These are phyloP conservation scores for Setipinna tenuifilis DNA, from an alignment of 2,797 vertebrate genomes.

Conservation along the genomic window DNA sequence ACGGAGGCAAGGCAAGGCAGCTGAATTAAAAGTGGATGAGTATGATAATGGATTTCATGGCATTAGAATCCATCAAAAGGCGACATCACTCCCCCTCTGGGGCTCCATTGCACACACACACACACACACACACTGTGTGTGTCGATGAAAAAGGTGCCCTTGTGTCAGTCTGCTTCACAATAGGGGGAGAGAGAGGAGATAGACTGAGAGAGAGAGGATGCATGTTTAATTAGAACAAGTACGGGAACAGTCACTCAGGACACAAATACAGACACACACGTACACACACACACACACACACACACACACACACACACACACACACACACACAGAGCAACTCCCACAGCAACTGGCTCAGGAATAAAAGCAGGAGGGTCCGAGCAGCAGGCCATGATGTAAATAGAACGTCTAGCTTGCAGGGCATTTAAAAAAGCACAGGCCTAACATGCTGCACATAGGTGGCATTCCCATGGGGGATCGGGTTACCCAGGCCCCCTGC, in stretches of 20 bases:
- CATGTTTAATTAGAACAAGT: neutral
- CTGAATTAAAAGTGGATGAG: neutral
- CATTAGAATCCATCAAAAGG: neutral
- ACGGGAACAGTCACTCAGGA: neutral
- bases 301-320: neutral
- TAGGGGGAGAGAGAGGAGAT: neutral
- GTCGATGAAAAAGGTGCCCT: neutral
- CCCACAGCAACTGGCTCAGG: slow-evolving; percentile 17
- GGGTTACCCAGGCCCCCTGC: slow-evolving; percentile 44
- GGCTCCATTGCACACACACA: too few relatives aligned
- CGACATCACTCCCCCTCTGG: too few relatives aligned
- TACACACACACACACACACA: slow-evolving; percentile 16
- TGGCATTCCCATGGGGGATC: slow-evolving; percentile 57
- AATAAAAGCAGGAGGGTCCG: neutral
- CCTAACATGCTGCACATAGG: slow-evolving; percentile 63
- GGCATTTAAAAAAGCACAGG: slow-evolving; percentile 55
- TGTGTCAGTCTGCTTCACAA: neutral
- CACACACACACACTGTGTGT: too few relatives aligned
- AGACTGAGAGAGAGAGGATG: too few relatives aligned
- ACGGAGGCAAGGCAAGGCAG: too few relatives aligned
- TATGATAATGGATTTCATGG: neutral
- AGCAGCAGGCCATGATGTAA: slow-evolving; percentile 58
- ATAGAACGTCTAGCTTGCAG: slow-evolving; percentile 57
- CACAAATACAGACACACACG: slow-evolving; percentile 26
- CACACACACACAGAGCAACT: neutral